Evolutionary conservation across 2,888 invertebrate species (phyloP), one percentile per base, ranked within the genome.

Genomic region (Anthophora plumipes): DNA sequence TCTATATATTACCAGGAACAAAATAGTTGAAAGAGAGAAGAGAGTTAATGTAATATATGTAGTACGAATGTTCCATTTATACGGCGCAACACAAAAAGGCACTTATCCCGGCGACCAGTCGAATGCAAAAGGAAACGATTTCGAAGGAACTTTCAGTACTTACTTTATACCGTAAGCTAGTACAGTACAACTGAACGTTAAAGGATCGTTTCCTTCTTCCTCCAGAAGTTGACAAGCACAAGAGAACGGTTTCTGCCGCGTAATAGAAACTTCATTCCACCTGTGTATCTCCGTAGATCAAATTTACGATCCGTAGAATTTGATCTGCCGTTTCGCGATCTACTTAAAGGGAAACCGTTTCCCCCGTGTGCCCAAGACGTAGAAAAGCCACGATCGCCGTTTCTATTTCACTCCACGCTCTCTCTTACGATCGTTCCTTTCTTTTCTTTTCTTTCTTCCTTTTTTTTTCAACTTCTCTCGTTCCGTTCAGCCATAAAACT

Each of bases 271-370:
- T 69, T 54, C 59, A 59, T 22, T 59, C 20, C 52, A 22, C 20
- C 20, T 37, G 60, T 59, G 69, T 59, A 69, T 37, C 22, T 37
- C 12, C 43, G 50, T 60, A 37, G 60, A 74, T 61, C 52, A 60
- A 68, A 68, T 60, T 77, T 67, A 75, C 52, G 75, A 75, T 60
- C 74, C 68, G 43, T 43, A 52, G 41, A 54, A 68, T 39, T 60
- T 50, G 68, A 67, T 61, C 76, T 55, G 66, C 75, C 60, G 66
- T 68, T 43, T 50, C 22, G 61, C 43, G 55, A 55, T 68, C 76
- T 74, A 61, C 55, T 75, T 67, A 61, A 41, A 68, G 57, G 25
- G 37, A 64, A 73, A 54, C 54, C 54, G 20, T 59, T 60, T 60
- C 43, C 8, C 60, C 54, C 37, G 20, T 3, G 17, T 31, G 25